Percentiles rank a stretch among this genome's conserved stretches.
phyloP scores from a whole-genome alignment of 2,888 invertebrate genomes.

The Cantharis lateralis region DNA sequence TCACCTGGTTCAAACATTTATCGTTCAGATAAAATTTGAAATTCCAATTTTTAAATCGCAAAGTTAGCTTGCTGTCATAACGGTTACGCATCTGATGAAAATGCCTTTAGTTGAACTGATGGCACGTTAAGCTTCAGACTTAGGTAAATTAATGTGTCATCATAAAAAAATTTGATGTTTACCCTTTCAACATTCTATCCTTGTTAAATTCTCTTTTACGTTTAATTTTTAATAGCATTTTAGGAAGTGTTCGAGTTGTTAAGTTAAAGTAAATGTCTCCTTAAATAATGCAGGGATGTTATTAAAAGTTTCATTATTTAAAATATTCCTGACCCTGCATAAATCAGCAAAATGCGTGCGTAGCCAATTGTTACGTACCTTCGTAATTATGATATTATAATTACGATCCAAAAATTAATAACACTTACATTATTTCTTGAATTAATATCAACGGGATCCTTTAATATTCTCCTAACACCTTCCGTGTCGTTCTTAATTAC shows the following conservation, averaged over 20 bases:
- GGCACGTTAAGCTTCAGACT: background rate
- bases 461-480: conserved; percentile 66
- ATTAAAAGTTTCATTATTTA: background rate
- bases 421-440: conserved; percentile 72
- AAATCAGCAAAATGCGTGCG: background rate
- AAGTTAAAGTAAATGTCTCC: background rate
- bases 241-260: background rate
- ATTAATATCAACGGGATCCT: conserved; percentile 70
- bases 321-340: background rate
- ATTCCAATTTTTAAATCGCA: background rate
- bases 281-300: background rate
- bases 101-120: background rate
- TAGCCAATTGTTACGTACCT: background rate
- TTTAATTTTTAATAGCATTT: background rate
- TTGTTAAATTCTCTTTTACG: background rate
- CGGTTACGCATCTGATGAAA: background rate
- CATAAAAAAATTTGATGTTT: background rate
- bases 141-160: background rate
- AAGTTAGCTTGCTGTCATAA: background rate
- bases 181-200: background rate
- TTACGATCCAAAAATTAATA: background rate
- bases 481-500: conserved; percentile 75
- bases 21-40: too few relatives aligned
- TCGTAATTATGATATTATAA: background rate
- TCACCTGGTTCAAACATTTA: too few relatives aligned